Conservation (phyloP, 2,888 invertebrate genomes). For the Drosophila nigritarsus region DNA sequence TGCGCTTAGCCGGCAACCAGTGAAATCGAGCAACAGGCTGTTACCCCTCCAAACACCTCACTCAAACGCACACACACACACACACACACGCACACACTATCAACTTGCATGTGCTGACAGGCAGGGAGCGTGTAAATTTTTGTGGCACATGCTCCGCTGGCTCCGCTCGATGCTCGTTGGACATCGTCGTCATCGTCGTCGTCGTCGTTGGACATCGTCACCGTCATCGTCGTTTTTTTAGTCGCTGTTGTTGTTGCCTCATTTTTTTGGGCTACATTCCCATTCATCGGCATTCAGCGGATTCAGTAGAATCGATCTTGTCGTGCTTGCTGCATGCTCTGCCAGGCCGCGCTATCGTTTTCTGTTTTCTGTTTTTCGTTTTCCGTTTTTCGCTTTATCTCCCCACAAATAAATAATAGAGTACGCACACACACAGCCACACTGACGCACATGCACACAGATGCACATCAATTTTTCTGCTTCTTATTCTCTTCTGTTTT, state of each 20-base stretch:
- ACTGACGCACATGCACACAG: neutral
- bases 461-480: conserved; percentile 2
- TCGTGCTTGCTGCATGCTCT: conserved; percentile 81
- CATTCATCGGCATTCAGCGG: conserved; percentile 51
- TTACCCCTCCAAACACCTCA: neutral
- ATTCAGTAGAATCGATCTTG: conserved; percentile 85
- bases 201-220: conserved; percentile 35
- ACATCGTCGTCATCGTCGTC: conserved; percentile 34
- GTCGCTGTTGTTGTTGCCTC: conserved; percentile 42
- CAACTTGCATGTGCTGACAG: conserved; percentile 11
- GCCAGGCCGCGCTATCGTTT: conserved; percentile 50
- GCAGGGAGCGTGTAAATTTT: conserved; percentile 37
- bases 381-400: conserved; percentile 11
- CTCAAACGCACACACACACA: neutral
- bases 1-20: neutral
- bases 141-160: conserved; percentile 49
- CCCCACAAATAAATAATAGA: neutral
- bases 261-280: conserved; percentile 55
- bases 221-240: conserved; percentile 25
- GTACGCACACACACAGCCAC: conserved; percentile 6
- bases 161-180: conserved; percentile 32
- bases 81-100: neutral
- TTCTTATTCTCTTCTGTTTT: neutral
- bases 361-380: conserved; percentile 4
- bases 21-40: conserved; percentile 9